Evolutionary conservation across 2,113 vertebrate species (phyloP).

Genomic region (Martes martes): DNA sequence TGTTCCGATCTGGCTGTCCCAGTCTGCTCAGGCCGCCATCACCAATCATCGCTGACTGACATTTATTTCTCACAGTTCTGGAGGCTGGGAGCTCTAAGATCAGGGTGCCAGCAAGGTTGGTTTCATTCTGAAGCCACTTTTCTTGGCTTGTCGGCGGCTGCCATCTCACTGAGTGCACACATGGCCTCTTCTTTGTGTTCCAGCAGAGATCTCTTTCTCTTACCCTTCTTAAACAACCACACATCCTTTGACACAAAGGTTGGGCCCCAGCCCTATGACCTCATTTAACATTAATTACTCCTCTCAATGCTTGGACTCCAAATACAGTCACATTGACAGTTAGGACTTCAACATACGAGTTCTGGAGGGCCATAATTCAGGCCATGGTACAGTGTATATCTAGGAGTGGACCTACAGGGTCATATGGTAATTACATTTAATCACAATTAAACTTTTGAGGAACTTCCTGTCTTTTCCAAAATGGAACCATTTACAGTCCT

Average conservation of each 20-base stretch:
- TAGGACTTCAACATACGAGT: background rate
- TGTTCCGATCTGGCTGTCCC: background rate
- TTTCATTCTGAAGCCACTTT: too few species aligned
- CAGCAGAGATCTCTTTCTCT: background rate
- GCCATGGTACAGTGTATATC: background rate
- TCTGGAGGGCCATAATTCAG: background rate
- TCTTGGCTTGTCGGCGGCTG: background rate
- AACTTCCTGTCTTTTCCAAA: background rate
- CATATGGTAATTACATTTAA: background rate
- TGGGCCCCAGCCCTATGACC: background rate
- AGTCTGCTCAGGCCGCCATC: background rate
- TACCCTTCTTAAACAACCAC: background rate
- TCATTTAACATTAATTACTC: background rate
- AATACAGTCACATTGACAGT: background rate
- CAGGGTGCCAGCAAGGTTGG: background rate
- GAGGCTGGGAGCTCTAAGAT: background rate
- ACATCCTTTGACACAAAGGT: background rate
- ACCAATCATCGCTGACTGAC: background rate
- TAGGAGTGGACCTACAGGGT: background rate
- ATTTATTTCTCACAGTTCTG: background rate
- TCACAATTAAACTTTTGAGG: background rate
- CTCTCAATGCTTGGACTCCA: background rate
- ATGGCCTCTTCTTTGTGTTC: background rate
- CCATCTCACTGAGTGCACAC: background rate
- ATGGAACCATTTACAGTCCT: background rate